A percentile compares a stretch with the other conserved stretches of the same genome.
phyloP scores from a whole-genome alignment of 2,797 vertebrate species.

The Eidolon dupreanum region DNA sequence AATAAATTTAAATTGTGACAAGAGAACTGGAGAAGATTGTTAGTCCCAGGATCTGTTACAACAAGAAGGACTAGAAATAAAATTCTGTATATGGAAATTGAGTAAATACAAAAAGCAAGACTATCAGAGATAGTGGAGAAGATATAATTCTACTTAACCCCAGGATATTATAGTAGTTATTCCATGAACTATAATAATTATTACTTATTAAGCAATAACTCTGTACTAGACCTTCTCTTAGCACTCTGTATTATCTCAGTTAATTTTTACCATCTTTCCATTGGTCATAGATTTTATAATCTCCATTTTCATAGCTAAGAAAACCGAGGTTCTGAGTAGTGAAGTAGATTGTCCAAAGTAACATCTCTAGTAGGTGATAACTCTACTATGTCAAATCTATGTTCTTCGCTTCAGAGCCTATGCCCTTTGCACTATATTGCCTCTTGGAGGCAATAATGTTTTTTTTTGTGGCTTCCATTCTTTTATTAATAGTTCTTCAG shows the following conservation, averaged over 20 bases:
- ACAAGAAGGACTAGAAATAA: constrained; percentile 49
- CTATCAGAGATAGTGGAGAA: background rate
- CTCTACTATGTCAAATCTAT: background rate
- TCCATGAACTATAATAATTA: background rate
- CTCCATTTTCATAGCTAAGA: constrained; percentile 1
- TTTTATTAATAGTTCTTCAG: constrained; percentile 37
- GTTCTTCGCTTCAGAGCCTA: background rate
- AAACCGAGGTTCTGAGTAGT: background rate
- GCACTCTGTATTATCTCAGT: background rate
- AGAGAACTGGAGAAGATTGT: constrained; percentile 1
- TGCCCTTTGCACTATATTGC: background rate
- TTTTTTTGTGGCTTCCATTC: background rate
- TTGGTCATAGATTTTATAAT: background rate
- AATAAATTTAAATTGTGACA: constrained; percentile 56
- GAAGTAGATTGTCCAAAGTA: background rate
- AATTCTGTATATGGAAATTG: constrained; percentile 37
- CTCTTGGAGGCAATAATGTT: background rate
- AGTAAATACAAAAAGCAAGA: constrained; percentile 56
- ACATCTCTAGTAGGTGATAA: background rate
- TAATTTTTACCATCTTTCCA: background rate
- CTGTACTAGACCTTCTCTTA: background rate
- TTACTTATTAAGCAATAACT: constrained; percentile 28
- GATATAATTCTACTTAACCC: constrained; percentile 38
- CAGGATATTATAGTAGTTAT: background rate
- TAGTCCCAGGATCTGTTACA: constrained; percentile 37